Evolutionary conservation across 1,140 invertebrate species (phyloP), one percentile per base, ranked within the genome.

Genomic region (Meloidogyne exigua): DNA sequence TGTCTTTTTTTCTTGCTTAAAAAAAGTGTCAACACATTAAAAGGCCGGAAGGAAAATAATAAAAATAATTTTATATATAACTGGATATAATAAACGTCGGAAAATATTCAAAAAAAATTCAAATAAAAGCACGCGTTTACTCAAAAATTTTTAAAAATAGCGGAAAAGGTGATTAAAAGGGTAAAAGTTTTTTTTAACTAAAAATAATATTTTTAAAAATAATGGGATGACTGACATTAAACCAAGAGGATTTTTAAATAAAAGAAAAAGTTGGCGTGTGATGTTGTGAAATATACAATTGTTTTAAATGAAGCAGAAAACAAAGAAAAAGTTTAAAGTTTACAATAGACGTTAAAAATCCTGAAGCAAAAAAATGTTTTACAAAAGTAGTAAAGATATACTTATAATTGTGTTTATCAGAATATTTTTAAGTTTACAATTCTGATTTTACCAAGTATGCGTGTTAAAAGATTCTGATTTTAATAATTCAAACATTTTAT

Each of bases 111-210:
- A 57, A 57, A 57, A 49, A 18, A 49, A 49, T 13, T 13, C 13
- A 12, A 12, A 13, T 18, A 49, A 49, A 49, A 49, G 49, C 49
- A 57, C 49, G 49, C 49, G 18, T n/a, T 57, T 49, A 57, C 49
- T 57, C 49, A 57, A n/a, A n/a, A 57, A 57, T 57, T n/a, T n/a
- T 57, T 57, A 57, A 57, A 57, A 57, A 57, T 57, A 57, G 18
- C 49, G 49, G 49, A 57, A 57, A 57, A 57, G n/a, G 42, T 44
- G 12, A 15, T 15, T 13, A 44, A 15, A 12, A 57, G 49, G 49
- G n/a, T n/a, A 57, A n/a, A 57, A 9, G 7, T n/a, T 4, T 57
- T 7, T 57, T 57, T n/a, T n/a, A 7, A n/a, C n/a, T n/a, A 57
- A n/a, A 57, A 57, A n/a, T n/a, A n/a, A 57, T n/a, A 57, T 9